Conservation (phyloP, 1,140 invertebrate species). For the Musca domestica region DNA sequence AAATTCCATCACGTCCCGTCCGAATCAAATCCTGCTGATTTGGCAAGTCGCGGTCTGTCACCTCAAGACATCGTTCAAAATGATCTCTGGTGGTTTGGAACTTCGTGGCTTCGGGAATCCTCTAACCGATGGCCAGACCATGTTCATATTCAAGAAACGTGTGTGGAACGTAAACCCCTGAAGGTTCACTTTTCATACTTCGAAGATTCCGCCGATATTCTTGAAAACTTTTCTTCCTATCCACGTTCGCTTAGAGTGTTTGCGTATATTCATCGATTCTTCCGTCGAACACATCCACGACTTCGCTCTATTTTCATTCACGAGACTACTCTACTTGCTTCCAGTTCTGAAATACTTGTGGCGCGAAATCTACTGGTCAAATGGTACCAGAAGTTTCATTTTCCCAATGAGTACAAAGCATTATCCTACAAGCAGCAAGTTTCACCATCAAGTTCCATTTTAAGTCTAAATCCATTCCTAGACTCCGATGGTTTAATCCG, state of each 20-base stretch:
- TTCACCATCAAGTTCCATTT: not conserved
- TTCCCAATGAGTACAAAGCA: not conserved
- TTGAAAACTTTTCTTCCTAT: not conserved
- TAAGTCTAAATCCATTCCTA: not conserved
- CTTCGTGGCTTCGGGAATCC: no score
- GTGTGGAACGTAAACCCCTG: not conserved
- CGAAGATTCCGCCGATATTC: no score
- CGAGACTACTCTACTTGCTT: not conserved
- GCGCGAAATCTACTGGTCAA: not conserved
- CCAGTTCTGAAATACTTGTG: not conserved
- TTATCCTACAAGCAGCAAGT: no score
- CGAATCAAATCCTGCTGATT: constrained; percentile 54
- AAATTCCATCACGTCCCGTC: constrained; percentile 48
- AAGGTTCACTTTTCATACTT: not conserved
- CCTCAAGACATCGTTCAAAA: no score
- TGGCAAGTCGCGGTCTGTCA: constrained; percentile 51
- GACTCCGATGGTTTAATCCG: not conserved
- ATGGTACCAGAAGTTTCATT: no score
- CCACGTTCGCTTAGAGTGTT: not conserved
- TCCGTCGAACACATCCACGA: not conserved
- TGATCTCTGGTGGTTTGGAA: no score
- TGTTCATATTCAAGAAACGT: no score
- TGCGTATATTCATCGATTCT: not conserved
- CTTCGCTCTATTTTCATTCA: no score
- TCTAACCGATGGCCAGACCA: constrained; percentile 37